These are phyloP conservation scores for Anastrepha ludens DNA, from an alignment of 1,140 invertebrate genomes.

Conservation along the genomic window DNA sequence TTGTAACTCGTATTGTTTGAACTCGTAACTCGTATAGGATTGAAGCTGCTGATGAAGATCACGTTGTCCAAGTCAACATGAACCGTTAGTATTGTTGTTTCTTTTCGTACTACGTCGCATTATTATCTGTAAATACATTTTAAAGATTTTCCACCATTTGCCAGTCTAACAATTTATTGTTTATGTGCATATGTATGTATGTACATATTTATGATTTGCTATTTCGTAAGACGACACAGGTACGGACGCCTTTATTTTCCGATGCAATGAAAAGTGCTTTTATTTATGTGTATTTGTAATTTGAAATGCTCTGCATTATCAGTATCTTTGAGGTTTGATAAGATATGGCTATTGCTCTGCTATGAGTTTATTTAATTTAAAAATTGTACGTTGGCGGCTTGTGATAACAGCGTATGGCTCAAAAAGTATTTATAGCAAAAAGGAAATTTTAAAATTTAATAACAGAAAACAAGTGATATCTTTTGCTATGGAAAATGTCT, in stretches of 20 bases:
- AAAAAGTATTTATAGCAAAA: not conserved
- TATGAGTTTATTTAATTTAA: slow-evolving; percentile 28
- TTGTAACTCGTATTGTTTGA: not conserved
- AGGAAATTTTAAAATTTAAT: not conserved
- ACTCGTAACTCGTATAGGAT: not conserved
- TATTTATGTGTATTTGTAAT: not conserved
- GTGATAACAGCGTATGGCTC: not conserved
- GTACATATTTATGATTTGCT: not conserved
- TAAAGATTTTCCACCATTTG: not conserved
- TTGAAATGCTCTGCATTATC: not conserved
- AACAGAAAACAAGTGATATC: not conserved
- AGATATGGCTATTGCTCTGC: slow-evolving; percentile 28
- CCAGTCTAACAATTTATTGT: not conserved
- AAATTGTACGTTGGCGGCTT: not conserved
- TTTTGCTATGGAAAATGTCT: slow-evolving; percentile 11
- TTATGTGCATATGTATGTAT: not conserved
- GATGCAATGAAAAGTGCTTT: not conserved
- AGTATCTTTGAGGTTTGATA: not conserved
- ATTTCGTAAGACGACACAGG: too few relatives aligned
- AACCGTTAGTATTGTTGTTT: not conserved
- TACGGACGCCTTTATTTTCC: not conserved
- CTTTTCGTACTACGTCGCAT: not conserved
- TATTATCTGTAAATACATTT: not conserved
- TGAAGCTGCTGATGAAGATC: not conserved
- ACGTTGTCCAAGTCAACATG: not conserved